Conservation (phyloP, 2,797 vertebrate species). For the Helostoma temminkii region DNA sequence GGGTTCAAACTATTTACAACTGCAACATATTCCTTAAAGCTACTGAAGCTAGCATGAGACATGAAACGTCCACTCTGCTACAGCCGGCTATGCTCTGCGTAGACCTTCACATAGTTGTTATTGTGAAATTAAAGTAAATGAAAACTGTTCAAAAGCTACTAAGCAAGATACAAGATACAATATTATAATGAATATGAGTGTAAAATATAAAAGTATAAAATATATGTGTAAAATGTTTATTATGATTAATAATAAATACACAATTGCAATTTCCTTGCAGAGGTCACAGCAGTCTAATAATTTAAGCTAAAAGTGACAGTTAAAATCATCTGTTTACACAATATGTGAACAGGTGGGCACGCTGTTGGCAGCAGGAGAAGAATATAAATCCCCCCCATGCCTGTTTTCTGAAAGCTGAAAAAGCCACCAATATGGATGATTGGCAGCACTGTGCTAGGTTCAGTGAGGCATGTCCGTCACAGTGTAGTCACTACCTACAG, state of each 20-base stretch:
- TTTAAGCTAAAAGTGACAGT: conserved; percentile 14
- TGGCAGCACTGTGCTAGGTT: conserved; percentile 1
- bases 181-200: too few relatives aligned
- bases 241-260: background rate
- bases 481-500: background rate
- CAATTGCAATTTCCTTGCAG: background rate
- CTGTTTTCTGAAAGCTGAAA: conserved; percentile 23
- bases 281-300: conserved; percentile 1
- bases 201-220: too few relatives aligned
- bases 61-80: too few relatives aligned
- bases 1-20: too few relatives aligned
- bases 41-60: too few relatives aligned
- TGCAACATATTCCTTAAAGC: background rate
- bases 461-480: background rate
- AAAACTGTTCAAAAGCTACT: too few relatives aligned
- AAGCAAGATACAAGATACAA: too few relatives aligned
- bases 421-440: conserved; percentile 10
- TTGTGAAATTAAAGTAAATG: too few relatives aligned
- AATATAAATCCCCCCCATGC: conserved; percentile 33
- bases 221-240: too few relatives aligned
- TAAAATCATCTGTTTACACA: conserved; percentile 14
- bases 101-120: too few relatives aligned
- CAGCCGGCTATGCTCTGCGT: too few relatives aligned
- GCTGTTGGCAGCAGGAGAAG: conserved; percentile 28
- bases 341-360: conserved; percentile 40